Conservation (phyloP, 1,140 invertebrate species). For the Bombus breviceps region DNA sequence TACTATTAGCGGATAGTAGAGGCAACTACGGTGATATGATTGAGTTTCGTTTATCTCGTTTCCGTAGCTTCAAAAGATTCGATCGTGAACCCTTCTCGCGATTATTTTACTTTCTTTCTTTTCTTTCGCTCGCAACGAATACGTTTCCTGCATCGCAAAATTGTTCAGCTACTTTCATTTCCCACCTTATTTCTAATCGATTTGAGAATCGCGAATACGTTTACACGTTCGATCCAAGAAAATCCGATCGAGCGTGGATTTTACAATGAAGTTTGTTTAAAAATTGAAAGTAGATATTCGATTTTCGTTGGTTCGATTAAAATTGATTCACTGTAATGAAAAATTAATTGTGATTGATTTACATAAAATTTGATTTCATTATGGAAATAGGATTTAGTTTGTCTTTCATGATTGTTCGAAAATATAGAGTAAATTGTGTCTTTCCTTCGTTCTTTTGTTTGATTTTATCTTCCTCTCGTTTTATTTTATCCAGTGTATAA, state of each 20-base stretch:
- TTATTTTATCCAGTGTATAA: background rate
- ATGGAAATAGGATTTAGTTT: background rate
- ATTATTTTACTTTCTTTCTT: background rate
- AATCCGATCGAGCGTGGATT: background rate
- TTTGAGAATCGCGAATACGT: background rate
- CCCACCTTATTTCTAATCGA: background rate
- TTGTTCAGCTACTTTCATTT: background rate
- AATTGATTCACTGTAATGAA: background rate
- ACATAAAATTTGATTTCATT: background rate
- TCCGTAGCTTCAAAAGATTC: constrained; percentile 42
- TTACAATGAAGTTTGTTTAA: background rate
- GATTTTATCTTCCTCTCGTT: background rate
- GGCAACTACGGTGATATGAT: constrained; percentile 77
- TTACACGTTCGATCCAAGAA: background rate
- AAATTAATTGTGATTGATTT: background rate
- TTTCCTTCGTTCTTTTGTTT: background rate
- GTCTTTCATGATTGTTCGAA: background rate
- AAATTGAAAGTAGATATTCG: background rate
- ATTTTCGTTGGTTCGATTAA: no score
- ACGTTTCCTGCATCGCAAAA: background rate
- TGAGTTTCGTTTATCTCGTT: constrained; percentile 59
- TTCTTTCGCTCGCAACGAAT: background rate
- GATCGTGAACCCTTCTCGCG: background rate
- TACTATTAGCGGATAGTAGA: constrained; percentile 71
- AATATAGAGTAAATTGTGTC: background rate